These are phyloP conservation scores for Parazoanthus swiftii DNA, from an alignment of 92 coral and sea anemone genomes.

Conservation along the genomic window DNA sequence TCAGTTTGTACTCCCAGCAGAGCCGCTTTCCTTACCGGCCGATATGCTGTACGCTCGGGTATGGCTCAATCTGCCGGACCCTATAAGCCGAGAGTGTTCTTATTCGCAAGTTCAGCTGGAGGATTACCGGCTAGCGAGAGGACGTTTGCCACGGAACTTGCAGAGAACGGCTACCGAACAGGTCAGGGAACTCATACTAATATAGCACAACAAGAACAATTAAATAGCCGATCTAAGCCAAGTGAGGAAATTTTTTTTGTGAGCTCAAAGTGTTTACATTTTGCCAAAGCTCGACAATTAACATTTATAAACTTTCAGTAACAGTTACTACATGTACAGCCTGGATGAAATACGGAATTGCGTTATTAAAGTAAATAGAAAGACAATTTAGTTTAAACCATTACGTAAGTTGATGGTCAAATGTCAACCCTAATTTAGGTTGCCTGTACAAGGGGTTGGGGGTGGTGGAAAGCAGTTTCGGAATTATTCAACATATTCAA, in stretches of 20 bases:
- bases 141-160: constrained; percentile 51
- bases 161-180: constrained; percentile 48
- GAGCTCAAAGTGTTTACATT: too few relatives aligned
- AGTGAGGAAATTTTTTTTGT: background rate
- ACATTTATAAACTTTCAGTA: too few relatives aligned
- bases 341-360: too few relatives aligned
- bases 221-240: background rate
- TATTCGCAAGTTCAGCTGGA: constrained; percentile 44
- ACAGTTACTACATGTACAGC: too few relatives aligned
- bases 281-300: too few relatives aligned
- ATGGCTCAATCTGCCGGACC: constrained; percentile 47
- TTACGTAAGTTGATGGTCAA: too few relatives aligned
- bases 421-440: too few relatives aligned
- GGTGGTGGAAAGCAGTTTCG: too few relatives aligned
- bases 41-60: constrained; percentile 56
- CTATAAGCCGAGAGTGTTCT: constrained; percentile 42
- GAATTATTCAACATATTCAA: too few relatives aligned
- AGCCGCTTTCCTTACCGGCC: constrained; percentile 61
- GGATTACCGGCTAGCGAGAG: constrained; percentile 56
- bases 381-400: too few relatives aligned
- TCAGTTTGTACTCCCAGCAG: constrained; percentile 63
- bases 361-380: too few relatives aligned
- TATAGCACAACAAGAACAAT: background rate
- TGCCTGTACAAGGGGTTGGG: too few relatives aligned
- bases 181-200: constrained; percentile 32